Evolutionary conservation across 2,113 vertebrate species (phyloP).

Genomic region (Mesitornis unicolor): DNA sequence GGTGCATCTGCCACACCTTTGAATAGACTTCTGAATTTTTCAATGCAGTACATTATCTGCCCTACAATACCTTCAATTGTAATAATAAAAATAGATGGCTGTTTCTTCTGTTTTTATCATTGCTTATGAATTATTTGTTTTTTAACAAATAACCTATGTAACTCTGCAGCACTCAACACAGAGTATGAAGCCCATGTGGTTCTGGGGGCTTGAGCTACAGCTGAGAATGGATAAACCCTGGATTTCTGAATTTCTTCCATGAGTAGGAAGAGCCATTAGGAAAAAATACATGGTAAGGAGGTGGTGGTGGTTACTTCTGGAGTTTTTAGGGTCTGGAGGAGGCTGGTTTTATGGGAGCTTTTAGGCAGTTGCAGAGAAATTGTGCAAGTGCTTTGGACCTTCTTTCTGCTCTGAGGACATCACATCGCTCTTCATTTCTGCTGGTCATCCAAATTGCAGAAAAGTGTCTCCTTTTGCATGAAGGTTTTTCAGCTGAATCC

Average conservation of each 20-base stretch:
- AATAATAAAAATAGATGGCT: background rate
- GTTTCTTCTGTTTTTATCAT: background rate
- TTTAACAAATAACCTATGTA: background rate
- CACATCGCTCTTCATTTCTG: background rate
- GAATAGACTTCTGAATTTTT: background rate
- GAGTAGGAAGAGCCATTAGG: no score
- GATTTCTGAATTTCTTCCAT: no score
- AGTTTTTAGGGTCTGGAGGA: no score
- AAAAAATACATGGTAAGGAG: no score
- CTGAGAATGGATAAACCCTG: background rate
- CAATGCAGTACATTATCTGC: background rate
- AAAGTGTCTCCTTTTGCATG: background rate
- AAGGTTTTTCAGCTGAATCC: background rate
- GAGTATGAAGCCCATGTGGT: background rate
- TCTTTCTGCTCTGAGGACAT: background rate
- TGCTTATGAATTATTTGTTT: background rate
- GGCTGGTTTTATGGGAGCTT: no score
- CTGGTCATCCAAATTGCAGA: background rate
- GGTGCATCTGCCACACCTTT: no score
- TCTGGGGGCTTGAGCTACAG: background rate
- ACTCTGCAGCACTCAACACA: background rate
- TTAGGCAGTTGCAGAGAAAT: no score
- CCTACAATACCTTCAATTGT: background rate
- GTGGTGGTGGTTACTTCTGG: no score
- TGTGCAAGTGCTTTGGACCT: no score